Evolutionary conservation across 2,888 invertebrate species (phyloP).

Genomic region (Tachystola acroxantha): DNA sequence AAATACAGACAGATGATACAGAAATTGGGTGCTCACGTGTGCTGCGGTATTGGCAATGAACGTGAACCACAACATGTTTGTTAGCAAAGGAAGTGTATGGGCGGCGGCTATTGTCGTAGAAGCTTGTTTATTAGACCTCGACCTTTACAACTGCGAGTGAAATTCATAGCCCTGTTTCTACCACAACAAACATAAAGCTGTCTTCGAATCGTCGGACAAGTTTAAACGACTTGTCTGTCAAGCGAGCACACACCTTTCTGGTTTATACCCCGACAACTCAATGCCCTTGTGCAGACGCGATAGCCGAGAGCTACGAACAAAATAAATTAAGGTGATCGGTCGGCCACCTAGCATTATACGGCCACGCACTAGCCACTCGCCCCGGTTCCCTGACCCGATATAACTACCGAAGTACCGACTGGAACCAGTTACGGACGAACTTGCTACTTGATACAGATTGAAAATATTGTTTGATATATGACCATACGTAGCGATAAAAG

Average conservation of each 20-base stretch:
- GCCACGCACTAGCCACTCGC: constrained; percentile 24
- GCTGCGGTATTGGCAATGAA: constrained; percentile 32
- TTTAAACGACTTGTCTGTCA: neutral
- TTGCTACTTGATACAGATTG: constrained; percentile 6
- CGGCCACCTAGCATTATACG: constrained; percentile 13
- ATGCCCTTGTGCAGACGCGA: constrained; percentile 31
- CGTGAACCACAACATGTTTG: constrained; percentile 21
- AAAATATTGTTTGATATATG: constrained; percentile 6
- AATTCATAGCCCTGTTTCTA: neutral
- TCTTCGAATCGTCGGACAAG: neutral
- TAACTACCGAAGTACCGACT: constrained; percentile 19
- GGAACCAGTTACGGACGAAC: constrained; percentile 24
- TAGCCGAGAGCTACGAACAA: constrained; percentile 32
- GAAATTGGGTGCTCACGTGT: constrained; percentile 22
- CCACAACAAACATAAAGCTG: neutral
- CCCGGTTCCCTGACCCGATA: constrained; percentile 36
- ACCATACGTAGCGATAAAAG: constrained; percentile 2
- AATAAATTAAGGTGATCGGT: constrained; percentile 21
- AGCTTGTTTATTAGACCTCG: constrained; percentile 18
- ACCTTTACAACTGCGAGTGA: constrained; percentile 1
- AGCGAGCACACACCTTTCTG: constrained; percentile 9
- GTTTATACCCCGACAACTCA: constrained; percentile 20
- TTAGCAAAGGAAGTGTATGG: neutral
- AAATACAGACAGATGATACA: constrained; percentile 18
- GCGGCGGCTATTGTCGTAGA: constrained; percentile 5